Base-by-base conservation (phyloP, 2,797 vertebrate species). In the Synaphobranchus kaupii region DNA sequence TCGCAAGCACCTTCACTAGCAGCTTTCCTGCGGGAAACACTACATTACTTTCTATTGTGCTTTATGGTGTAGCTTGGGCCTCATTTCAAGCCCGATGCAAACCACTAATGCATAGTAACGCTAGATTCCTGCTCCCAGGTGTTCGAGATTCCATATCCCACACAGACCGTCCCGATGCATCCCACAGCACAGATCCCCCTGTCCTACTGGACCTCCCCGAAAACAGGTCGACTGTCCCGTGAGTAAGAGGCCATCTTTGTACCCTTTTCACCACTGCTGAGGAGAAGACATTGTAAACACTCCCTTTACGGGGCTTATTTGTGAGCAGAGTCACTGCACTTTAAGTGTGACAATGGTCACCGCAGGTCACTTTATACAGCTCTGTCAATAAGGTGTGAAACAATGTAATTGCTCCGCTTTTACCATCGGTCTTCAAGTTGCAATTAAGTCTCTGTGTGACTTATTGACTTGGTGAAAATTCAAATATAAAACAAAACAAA, bases 101-200 rank as follows among this genome's bases (percentile, higher is more conserved):
- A 68, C n/a, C 63, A 28, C 1, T 39, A 39, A 28, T 68, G 63
- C 12, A 80, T 3, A 22, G 76, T 48, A 80, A 80, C 20, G 22
- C 20, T 48, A 48, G 48, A n/a, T 10, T 83, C 81, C 48, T 58
- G 5, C 85, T 86, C 54, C 0, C 78, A 99, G 98, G 98, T 63
- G 98, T 99, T 88, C 95, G 98, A 91, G 98, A 99, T 86, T 98
- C 97, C 0, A 97, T 99, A 90, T 99, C 98, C 13, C 97, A 98
- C 89, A 99, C 97, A 0, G 96, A 95, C 25, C 96, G 94, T 87
- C 96, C 96, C 0, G 90, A 92, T 86, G 93, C 95, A 5, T 94
- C 96, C 4, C 96, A 95, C 90, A 93, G 96, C 0, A 94, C 97
- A 0, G 96, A 98, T 25, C 97, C 97, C 1, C 97, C 97, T 0